A percentile compares a stretch with the other conserved stretches of the same genome.
These are phyloP conservation scores for Sibirionetta formosa DNA, from an alignment of 2,797 vertebrate species.

Conservation along the genomic window DNA sequence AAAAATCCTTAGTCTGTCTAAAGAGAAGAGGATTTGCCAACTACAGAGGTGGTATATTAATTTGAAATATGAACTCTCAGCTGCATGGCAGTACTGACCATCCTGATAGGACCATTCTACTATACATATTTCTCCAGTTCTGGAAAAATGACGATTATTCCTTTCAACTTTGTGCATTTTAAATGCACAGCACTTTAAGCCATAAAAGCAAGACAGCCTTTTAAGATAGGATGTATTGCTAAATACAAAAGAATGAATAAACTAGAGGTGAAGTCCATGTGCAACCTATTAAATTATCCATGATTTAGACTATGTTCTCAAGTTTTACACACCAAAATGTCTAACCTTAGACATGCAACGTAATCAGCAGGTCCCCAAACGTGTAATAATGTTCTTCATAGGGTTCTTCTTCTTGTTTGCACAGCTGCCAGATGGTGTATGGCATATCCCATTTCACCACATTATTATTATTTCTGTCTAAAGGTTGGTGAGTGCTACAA, in stretches of 20 bases:
- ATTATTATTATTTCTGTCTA: conserved; percentile 77
- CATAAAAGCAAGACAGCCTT: conserved; percentile 13
- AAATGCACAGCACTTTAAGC: conserved; percentile 41
- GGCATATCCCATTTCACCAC: conserved; percentile 76
- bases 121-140: not conserved
- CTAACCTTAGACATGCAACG: conserved; percentile 63
- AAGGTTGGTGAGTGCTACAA: conserved; percentile 64
- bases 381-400: conserved; percentile 66
- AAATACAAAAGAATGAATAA: conserved; percentile 61
- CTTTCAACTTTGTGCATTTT: conserved; percentile 35
- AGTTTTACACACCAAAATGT: conserved; percentile 66
- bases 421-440: conserved; percentile 81
- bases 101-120: not conserved
- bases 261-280: conserved; percentile 58
- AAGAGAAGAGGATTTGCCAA: conserved; percentile 27
- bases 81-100: not conserved
- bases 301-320: conserved; percentile 54
- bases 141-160: conserved; percentile 1
- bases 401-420: conserved; percentile 79
- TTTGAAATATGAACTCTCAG: not conserved
- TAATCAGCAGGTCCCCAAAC: conserved; percentile 79
- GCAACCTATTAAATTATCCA: conserved; percentile 72
- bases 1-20: not conserved
- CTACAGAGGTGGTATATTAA: not conserved
- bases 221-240: conserved; percentile 15